Base-by-base conservation (phyloP, 2,888 invertebrate species). In the Zaprionus bogoriensis region DNA sequence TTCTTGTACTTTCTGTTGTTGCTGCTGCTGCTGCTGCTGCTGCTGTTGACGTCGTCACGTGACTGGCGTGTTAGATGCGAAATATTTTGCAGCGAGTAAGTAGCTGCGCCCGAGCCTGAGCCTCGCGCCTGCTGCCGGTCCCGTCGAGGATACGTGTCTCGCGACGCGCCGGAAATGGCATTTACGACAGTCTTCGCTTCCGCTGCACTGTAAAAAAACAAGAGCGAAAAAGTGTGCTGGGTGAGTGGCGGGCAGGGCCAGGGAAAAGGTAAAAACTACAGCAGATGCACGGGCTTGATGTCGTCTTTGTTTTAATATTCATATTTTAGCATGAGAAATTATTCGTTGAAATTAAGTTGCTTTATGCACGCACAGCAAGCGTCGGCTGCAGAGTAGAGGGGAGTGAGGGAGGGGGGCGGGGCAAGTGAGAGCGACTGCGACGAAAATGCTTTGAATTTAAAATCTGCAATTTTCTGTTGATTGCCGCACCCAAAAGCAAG, bases 401-500 rank as follows among this genome's bases (percentile, higher is more conserved):
- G 10, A n/a, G n/a, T n/a, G 14, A 7, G 1, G 3, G 19, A 9
- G 42, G 7, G 22, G n/a, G 3, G 10, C 12, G 3, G 36, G 22
- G 14, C 44, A 74, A 77, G 55, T 51, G 30, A 77, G 77, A 79
- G 74, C 67, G 67, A 74, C 68, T 65, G 57, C 71, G 53, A 48
- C 63, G 69, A 87, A 72, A 87, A 87, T 85, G 87, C 78, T 83
- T 87, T 84, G 83, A 84, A 84, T 84, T 87, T 87, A 87, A 79
- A 84, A 87, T 84, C 87, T 87, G 87, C 83, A 84, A 85, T 84
- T 87, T 84, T 85, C 77, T 73, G 83, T 84, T 84, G 83, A 84
- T 84, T 84, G 87, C 87, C 77, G 71, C 79, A 83, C 66, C 77
- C 74, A 69, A 48, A 50, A 9, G 36, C 2, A 1, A 28, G 20